These are phyloP conservation scores for Poecilia gillii DNA, from an alignment of 2,797 vertebrate genomes.

Conservation along the genomic window DNA sequence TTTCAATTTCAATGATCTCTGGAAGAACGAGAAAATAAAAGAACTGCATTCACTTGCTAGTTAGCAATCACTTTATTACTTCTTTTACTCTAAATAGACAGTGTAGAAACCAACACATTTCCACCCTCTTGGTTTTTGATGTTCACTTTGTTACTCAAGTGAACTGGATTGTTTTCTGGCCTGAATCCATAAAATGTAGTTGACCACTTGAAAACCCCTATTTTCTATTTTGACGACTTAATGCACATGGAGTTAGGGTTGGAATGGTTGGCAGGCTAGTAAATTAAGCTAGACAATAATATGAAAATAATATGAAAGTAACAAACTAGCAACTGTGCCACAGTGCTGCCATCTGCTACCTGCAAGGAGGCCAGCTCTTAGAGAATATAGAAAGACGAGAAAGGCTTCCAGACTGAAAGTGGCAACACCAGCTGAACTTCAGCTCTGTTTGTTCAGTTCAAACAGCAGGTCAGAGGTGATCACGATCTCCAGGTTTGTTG, in stretches of 20 bases:
- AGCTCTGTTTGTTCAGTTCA: conserved; percentile 14
- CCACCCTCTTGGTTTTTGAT: background rate
- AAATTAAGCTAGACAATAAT: background rate
- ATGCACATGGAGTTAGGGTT: background rate
- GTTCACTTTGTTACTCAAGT: background rate
- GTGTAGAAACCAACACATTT: background rate
- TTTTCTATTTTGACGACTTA: background rate
- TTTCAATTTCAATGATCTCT: no score
- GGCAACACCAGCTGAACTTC: conserved; percentile 53
- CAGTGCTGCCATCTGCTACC: background rate
- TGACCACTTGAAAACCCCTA: background rate
- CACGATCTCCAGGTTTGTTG: conserved; percentile 27
- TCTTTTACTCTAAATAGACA: background rate
- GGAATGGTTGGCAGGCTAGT: background rate
- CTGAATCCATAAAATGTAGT: background rate
- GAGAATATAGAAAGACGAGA: background rate
- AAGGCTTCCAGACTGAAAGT: conserved; percentile 60
- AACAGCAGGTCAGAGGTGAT: conserved; percentile 44
- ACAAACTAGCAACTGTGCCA: background rate
- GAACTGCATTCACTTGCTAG: background rate
- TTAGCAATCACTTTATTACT: background rate
- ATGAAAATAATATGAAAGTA: background rate
- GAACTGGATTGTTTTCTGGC: background rate
- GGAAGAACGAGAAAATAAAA: background rate
- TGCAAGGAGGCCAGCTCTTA: background rate